Evolutionary conservation across 2,888 invertebrate genomes (phyloP), one percentile per base, ranked within the genome.

Genomic region (Dilophus febrilis): DNA sequence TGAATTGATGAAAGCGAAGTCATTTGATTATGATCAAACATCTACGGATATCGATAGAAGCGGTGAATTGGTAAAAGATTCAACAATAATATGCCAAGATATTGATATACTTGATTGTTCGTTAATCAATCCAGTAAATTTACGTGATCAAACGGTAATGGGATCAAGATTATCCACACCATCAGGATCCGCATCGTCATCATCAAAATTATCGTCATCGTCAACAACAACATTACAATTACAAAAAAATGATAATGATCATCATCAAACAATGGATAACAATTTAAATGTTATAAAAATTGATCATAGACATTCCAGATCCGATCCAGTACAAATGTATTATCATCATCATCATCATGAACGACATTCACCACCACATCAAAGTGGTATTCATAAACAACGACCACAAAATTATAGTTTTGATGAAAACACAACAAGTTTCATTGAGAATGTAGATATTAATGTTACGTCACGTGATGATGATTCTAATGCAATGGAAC

Each of bases 401-500:
- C 14, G 32, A 37, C 22, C 12, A 40, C 47, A 44, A 54, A 30
- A 33, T 32, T n/a, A n/a, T n/a, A 10, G 35, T 19, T 8, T n/a
- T 55, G 45, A 68, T 53, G 54, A 70, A 58, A 54, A 65, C 57
- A 52, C 66, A 46, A 49, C 61, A 45, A 61, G 61, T 46, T 62
- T 59, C 45, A 59, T 56, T 35, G 48, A 51, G 16, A 50, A 45
- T 42, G 30, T 45, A 45, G 44, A 46, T 35, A 68, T 86, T 3
- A 86, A 84, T 54, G 83, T 85, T 1, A 84, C 85, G 0, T 77
- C 76, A 36, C 66, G 74, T 41, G 78, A 76, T 45, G 73, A 79
- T 40, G 39, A 48, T 18, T 48, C 44, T 14, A 19, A 19, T 2
- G 33, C 19, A 10, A 12, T 13, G 16, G 51, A 57, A 13, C 46